Base-by-base conservation (phyloP, 2,888 invertebrate genomes). In the Tetragonula carbonaria region DNA sequence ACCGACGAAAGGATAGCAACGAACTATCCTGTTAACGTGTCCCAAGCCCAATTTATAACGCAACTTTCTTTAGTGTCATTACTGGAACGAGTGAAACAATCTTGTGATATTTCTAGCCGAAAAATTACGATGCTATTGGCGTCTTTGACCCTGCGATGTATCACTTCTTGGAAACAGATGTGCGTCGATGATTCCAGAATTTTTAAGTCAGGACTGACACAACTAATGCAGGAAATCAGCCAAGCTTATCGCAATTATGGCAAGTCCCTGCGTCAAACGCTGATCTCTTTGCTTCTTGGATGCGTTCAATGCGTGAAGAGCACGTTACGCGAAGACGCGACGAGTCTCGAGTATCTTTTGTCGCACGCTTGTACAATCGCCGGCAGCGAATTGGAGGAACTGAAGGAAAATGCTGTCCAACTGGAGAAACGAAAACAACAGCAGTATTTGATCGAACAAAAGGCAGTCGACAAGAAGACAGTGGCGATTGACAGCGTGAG, bases 71-170 rank as follows among this genome's bases (percentile, higher is more conserved):
- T 94, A n/a, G 90, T 93, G 5, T 92, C 93, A 2, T 79, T 94
- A 14, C 84, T 93, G 3, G 83, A 88, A 21, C 91, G 92, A 18
- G 83, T 94, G 5, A 93, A 93, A 70, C 90, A 92, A 65, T 78
- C 91, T 0, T 78, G 86, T 0, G 90, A 92, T 14, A 55, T 87
- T 3, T 86, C 89, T 0, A 90, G 88, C 1, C 92, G 92, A 1
- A 93, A 93, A 55, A 87, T 94, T 0, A 91, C 91, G 0, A 93
- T 93, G 92, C 55, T 94, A 4, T 78, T 94, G 0, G 92, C 92
- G 0, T 94, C 94, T 0, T 85, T 94, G 68, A 92, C 93, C 0
- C 87, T 94, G 1, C 91, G 94, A 8, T 94, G 94, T 66, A 88
- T 93, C 4, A 92, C 92, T 2, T 91, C 93, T 0, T 94, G 94